Evolutionary conservation across 2,113 vertebrate species (phyloP).

Genomic region (Nettapus auritus): DNA sequence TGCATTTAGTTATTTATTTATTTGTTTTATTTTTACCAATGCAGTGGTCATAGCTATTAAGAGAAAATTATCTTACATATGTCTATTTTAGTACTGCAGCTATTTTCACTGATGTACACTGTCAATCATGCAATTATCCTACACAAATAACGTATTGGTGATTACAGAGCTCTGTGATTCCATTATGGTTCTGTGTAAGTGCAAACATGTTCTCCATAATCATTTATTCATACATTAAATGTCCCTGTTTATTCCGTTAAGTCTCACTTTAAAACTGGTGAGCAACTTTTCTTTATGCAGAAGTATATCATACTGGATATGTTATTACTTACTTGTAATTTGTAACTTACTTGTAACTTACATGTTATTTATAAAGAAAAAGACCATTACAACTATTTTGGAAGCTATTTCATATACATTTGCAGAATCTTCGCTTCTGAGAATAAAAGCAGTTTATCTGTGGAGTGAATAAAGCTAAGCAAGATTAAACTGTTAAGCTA

Average conservation of each 20-base stretch:
- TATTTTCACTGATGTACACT: background rate
- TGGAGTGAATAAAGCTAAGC: background rate
- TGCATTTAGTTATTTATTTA: background rate
- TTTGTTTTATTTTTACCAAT: background rate
- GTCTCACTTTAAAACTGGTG: background rate
- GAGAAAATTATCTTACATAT: background rate
- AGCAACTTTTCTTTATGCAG: background rate
- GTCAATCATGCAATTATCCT: background rate
- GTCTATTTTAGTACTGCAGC: constrained; percentile 11
- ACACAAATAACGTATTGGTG: background rate
- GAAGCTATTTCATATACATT: background rate
- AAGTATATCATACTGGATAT: background rate
- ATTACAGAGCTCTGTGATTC: background rate
- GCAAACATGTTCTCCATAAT: constrained; percentile 5
- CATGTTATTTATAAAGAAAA: background rate
- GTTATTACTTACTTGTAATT: too few species aligned
- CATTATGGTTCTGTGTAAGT: background rate
- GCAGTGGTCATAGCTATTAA: background rate
- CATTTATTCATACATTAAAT: background rate
- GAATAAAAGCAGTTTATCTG: background rate
- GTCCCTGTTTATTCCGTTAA: background rate
- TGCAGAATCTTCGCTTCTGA: background rate
- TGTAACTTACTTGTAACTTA: too few species aligned
- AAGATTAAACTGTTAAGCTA: background rate
- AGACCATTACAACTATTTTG: background rate